Evolutionary conservation across 1,140 invertebrate species (phyloP).

Genomic region (Metopolophium dirhodum): DNA sequence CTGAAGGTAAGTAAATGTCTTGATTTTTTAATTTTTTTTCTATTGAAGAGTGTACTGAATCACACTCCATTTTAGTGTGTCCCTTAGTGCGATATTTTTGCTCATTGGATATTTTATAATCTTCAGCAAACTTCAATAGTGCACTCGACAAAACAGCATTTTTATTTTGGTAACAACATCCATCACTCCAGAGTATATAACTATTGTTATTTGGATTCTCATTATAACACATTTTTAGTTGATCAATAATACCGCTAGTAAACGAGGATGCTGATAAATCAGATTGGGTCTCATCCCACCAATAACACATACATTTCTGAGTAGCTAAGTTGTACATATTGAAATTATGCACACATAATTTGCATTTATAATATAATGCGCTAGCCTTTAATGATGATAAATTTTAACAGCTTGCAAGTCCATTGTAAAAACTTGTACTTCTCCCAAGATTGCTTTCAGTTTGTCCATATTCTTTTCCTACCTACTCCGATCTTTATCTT

Average conservation of each 20-base stretch:
- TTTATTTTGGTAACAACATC: slow-evolving; percentile 61
- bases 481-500: slow-evolving; percentile 60
- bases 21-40: slow-evolving; percentile 39
- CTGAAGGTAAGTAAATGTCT: not conserved
- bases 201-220: slow-evolving; percentile 36
- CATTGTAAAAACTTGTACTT: slow-evolving; percentile 58
- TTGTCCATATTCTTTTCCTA: slow-evolving; percentile 60
- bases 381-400: slow-evolving; percentile 60
- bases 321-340: slow-evolving; percentile 63
- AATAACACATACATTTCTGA: slow-evolving; percentile 61
- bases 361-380: slow-evolving; percentile 63
- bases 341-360: slow-evolving; percentile 64
- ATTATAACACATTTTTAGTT: not conserved
- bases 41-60: slow-evolving; percentile 59
- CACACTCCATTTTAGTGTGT: slow-evolving; percentile 39
- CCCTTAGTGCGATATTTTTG: slow-evolving; percentile 62
- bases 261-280: slow-evolving; percentile 63
- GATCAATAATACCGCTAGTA: slow-evolving; percentile 59
- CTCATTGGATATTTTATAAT: slow-evolving; percentile 59
- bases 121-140: slow-evolving; percentile 58
- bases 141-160: slow-evolving; percentile 61
- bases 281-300: slow-evolving; percentile 64
- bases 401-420: slow-evolving; percentile 60
- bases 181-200: slow-evolving; percentile 60
- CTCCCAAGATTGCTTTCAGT: too few relatives aligned